These are phyloP conservation scores for Lepus europaeus DNA, from an alignment of 2,113 vertebrate genomes.

Conservation along the genomic window DNA sequence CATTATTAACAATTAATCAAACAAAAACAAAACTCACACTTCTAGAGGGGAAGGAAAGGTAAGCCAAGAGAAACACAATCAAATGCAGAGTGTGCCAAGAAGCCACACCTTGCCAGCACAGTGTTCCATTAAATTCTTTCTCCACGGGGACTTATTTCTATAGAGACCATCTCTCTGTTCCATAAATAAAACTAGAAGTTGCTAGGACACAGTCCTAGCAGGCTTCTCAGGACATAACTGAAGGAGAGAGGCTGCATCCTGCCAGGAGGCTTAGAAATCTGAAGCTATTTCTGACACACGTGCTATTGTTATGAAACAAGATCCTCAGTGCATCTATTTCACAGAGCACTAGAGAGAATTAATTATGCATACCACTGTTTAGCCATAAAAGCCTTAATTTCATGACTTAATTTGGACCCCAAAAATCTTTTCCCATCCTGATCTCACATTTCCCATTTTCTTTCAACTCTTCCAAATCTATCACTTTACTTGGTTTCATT, in stretches of 20 bases:
- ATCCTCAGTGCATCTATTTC: not conserved
- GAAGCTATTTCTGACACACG: not conserved
- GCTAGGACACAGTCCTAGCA: slow-evolving; percentile 70
- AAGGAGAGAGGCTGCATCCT: slow-evolving; percentile 18
- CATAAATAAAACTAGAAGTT: slow-evolving; percentile 74
- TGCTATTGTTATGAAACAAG: slow-evolving; percentile 15
- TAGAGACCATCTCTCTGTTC: slow-evolving; percentile 72
- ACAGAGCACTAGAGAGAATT: not conserved
- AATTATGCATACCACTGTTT: not conserved
- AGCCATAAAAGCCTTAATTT: not conserved
- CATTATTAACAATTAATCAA: slow-evolving; percentile 41
- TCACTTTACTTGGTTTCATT: not conserved
- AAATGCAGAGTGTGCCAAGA: slow-evolving; percentile 31
- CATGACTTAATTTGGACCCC: not conserved
- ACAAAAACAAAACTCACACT: slow-evolving; percentile 68
- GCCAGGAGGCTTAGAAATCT: slow-evolving; percentile 45
- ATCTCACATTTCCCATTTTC: not conserved
- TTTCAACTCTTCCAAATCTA: not conserved
- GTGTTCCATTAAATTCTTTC: slow-evolving; percentile 48
- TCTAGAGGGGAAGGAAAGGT: not conserved
- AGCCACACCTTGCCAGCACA: slow-evolving; percentile 35
- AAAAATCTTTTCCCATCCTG: not conserved
- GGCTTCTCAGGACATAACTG: slow-evolving; percentile 67
- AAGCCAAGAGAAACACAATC: slow-evolving; percentile 70
- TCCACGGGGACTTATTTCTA: slow-evolving; percentile 72